Evolutionary conservation across 92 coral and sea anemone genomes (phyloP).

Genomic region (Paragorgia papillata): DNA sequence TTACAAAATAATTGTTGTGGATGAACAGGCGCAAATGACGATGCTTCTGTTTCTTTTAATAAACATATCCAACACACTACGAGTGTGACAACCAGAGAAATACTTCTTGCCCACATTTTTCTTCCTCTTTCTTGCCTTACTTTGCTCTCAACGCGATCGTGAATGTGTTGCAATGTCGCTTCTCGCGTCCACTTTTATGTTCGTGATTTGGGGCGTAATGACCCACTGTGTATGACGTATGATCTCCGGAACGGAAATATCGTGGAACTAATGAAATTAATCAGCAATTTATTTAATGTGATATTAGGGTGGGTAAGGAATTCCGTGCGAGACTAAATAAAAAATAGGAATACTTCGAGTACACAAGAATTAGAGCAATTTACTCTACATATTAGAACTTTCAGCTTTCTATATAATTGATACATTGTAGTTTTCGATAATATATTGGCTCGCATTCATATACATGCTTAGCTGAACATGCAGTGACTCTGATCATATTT

Average conservation of each 20-base stretch:
- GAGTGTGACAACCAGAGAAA: constrained; percentile 17
- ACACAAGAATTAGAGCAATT: no score
- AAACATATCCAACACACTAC: not conserved
- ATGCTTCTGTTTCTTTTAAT: not conserved
- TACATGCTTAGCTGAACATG: no score
- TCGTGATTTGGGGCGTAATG: no score
- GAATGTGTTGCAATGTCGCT: not conserved
- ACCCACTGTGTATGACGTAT: no score
- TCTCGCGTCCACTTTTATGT: not conserved
- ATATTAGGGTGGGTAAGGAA: constrained; percentile 8
- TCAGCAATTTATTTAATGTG: constrained; percentile 26
- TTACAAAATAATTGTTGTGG: constrained; percentile 64
- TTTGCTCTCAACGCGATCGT: not conserved
- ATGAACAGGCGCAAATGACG: constrained; percentile 43
- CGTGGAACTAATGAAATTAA: constrained; percentile 5
- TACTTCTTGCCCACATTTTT: constrained; percentile 14
- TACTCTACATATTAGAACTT: no score
- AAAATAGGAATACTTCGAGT: no score
- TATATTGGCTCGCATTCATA: no score
- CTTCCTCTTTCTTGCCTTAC: not conserved
- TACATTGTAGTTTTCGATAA: no score
- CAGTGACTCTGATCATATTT: no score
- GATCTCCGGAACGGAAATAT: constrained; percentile 16
- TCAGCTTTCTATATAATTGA: no score
- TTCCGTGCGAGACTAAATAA: constrained; percentile 25